Evolutionary conservation across 2,113 vertebrate species (phyloP), one percentile per base, ranked within the genome.

Genomic region (Brachirus orientalis): DNA sequence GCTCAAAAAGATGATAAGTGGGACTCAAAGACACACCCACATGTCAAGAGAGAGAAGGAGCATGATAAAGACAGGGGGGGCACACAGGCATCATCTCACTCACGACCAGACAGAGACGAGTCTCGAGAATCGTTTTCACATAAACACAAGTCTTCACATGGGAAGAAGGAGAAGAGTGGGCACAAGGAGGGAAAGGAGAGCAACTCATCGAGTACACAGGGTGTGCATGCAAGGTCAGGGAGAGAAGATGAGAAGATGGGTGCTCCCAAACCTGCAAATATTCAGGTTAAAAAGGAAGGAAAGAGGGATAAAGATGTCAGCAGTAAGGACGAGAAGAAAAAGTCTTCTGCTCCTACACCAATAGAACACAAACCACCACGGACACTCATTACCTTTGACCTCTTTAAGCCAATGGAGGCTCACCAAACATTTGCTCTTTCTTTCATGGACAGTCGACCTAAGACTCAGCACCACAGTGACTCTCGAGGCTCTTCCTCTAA

Each of bases 121-220:
- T 44, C 61, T 7, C 85, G 77, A 10, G 87, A 91, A n/a, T 10
- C 54, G 11, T 57, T 65, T 9, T 33, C 6, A 0, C 87, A 88
- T 43, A 87, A 85, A 86, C 86, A 88, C 65, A 92, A 90, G 77
- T 74, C 81, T 14, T 79, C 76, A 0, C 88, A 89, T 3, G 88
- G 88, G 35, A 92, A 90, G 78, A 90, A 90, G 62, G 89, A 92
- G 63, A 92, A 87, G 41, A 93, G 80, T 85, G 94, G 86, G 77
- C 92, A 85, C 68, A 69, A 81, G 44, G 86, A 86, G 58, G 74
- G 70, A 48, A 82, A 73, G 55, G 79, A 82, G 44, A 8, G 59
- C 55, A 63, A 28, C 33, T 2, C 3, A 1, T 17, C 20, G 3
- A 64, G 41, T 18, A 3, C 16, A 0, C 79, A 70, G 17, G 55